Evolutionary conservation across 1,140 invertebrate species (phyloP).

Genomic region (Agrypnia vestita): DNA sequence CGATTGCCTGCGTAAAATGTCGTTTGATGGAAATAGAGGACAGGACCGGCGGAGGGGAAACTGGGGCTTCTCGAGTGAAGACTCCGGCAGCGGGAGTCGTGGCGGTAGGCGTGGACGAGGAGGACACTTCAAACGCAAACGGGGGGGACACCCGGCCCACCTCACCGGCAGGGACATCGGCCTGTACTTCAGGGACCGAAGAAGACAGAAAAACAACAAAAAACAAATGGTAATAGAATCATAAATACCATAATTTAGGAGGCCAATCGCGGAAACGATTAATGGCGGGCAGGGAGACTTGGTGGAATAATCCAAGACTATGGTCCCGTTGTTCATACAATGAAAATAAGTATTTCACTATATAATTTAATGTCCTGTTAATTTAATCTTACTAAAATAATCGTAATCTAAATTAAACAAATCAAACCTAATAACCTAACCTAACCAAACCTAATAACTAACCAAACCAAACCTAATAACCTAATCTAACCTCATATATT

Average conservation of each 20-base stretch:
- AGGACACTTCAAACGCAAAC: constrained; percentile 7
- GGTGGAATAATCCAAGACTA: too few relatives aligned
- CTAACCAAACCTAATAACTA: neutral
- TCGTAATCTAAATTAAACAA: neutral
- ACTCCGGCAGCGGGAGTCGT: neutral
- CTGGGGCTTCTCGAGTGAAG: neutral
- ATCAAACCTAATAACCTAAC: neutral
- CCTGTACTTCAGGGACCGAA: constrained; percentile 45
- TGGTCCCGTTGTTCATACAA: too few relatives aligned
- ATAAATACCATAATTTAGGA: neutral
- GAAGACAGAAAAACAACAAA: neutral
- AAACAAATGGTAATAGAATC: constrained; percentile 10
- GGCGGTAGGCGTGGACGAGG: neutral
- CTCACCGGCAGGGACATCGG: constrained; percentile 47
- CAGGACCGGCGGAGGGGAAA: neutral
- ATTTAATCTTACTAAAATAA: too few relatives aligned
- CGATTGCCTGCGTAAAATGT: neutral
- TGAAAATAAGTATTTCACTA: too few relatives aligned
- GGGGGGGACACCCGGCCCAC: constrained; percentile 27
- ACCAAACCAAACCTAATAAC: neutral
- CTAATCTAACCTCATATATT: too few relatives aligned
- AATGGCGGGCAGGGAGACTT: neutral
- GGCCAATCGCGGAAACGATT: neutral
- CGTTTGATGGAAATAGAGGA: neutral
- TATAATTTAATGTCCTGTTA: too few relatives aligned